Conservation (phyloP, 2,888 invertebrate species). For the Drosophila hamatofila region DNA sequence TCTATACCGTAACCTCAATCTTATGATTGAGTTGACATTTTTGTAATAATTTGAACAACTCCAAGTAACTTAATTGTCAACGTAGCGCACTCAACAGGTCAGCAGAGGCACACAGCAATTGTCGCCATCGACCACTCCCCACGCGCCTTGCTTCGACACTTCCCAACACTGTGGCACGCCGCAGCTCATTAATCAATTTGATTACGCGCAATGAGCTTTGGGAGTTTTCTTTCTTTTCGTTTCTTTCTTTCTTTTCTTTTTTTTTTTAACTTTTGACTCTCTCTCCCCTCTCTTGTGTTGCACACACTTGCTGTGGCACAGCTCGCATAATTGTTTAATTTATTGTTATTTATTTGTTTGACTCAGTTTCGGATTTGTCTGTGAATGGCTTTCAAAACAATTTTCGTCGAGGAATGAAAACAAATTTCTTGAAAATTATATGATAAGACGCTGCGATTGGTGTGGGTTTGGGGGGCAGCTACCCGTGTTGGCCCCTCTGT, state of each 20-base stretch:
- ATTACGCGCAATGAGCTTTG: slow-evolving; percentile 70
- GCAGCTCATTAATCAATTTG: slow-evolving; percentile 76
- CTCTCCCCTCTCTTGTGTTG: not conserved
- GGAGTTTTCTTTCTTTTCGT: slow-evolving; percentile 26
- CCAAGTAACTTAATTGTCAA: slow-evolving; percentile 5
- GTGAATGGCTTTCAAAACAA: slow-evolving; percentile 67
- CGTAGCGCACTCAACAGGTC: slow-evolving; percentile 24
- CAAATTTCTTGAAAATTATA: slow-evolving; percentile 52
- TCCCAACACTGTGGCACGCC: slow-evolving; percentile 27
- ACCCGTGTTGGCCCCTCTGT: slow-evolving; percentile 8
- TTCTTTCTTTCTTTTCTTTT: slow-evolving; percentile 9
- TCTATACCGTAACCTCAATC: not conserved
- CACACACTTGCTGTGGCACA: slow-evolving; percentile 8
- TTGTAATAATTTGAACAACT: not conserved
- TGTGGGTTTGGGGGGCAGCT: not conserved
- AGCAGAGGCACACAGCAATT: slow-evolving; percentile 6
- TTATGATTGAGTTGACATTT: not conserved
- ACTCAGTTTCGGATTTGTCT: slow-evolving; percentile 71
- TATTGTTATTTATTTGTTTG: slow-evolving; percentile 77
- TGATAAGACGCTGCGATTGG: slow-evolving; percentile 52
- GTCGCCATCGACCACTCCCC: not conserved
- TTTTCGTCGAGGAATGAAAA: slow-evolving; percentile 23
- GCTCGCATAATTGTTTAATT: slow-evolving; percentile 75
- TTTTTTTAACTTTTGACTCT: slow-evolving; percentile 47
- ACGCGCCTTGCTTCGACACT: slow-evolving; percentile 10